A percentile compares a stretch with the other conserved stretches of the same genome.
phyloP scores from a whole-genome alignment of 1,140 invertebrate genomes.

The Gerris buenoi region DNA sequence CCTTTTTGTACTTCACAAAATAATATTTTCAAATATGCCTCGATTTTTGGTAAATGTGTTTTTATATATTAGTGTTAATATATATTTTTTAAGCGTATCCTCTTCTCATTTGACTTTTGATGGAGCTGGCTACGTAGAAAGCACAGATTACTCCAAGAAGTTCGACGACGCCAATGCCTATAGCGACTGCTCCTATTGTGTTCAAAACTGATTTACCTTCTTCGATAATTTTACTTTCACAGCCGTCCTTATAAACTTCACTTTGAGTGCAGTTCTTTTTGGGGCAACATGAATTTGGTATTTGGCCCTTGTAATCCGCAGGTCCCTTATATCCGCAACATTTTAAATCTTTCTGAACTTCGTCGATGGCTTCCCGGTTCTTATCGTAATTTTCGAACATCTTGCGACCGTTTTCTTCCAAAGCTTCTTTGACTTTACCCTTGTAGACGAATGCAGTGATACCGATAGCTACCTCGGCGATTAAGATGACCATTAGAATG shows the following conservation, averaged over 20 bases:
- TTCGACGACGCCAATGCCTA: constrained; percentile 8
- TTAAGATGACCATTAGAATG: constrained; percentile 1
- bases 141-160: constrained; percentile 8
- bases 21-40: neutral
- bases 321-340: constrained; percentile 6
- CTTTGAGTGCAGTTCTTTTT: neutral
- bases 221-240: neutral
- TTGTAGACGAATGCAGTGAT: constrained; percentile 2
- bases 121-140: constrained; percentile 10
- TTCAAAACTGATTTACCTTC: neutral
- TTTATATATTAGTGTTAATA: neutral
- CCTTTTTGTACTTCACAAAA: no score
- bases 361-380: neutral
- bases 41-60: neutral
- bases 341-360: neutral
- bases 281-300: constrained; percentile 6
- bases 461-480: neutral
- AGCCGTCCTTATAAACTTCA: constrained; percentile 4
- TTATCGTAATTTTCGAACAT: neutral
- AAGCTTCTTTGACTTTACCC: neutral
- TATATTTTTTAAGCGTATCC: constrained; percentile 3
- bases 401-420: neutral
- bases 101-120: neutral
- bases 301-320: neutral
- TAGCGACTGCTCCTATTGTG: neutral